These are phyloP conservation scores for Fissipunctia ypsillon DNA, from an alignment of 2,888 invertebrate genomes.

Conservation along the genomic window DNA sequence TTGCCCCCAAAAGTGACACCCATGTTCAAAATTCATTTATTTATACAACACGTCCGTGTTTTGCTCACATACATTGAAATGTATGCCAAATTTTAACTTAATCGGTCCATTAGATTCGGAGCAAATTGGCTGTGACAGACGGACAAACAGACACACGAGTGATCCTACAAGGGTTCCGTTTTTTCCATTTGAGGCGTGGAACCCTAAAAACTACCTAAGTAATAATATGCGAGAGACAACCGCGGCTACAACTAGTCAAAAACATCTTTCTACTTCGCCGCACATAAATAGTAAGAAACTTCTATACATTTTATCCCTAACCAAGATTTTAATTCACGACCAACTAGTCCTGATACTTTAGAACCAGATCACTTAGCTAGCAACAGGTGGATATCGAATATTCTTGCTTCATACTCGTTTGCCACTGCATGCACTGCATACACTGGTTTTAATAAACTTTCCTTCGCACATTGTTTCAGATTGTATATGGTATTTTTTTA, in stretches of 20 bases:
- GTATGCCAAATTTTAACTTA: too few relatives aligned
- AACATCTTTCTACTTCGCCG: background rate
- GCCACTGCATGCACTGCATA: too few relatives aligned
- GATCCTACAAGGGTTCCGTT: too few relatives aligned
- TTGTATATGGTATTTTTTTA: background rate
- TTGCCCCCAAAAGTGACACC: too few relatives aligned
- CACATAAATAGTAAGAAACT: background rate
- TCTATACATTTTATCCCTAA: background rate
- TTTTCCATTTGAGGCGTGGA: too few relatives aligned
- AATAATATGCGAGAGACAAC: background rate
- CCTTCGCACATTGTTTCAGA: background rate
- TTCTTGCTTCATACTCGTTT: background rate
- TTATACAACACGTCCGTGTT: too few relatives aligned
- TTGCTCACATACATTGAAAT: too few relatives aligned
- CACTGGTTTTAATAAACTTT: slow-evolving; percentile 1
- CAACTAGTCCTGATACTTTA: slow-evolving; percentile 16
- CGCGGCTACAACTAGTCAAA: background rate
- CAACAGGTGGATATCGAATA: slow-evolving; percentile 32
- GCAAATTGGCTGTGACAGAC: too few relatives aligned
- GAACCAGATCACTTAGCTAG: slow-evolving; percentile 22
- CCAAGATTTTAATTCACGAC: slow-evolving; percentile 6
- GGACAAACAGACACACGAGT: too few relatives aligned
- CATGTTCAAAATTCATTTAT: too few relatives aligned
- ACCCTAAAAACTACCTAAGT: too few relatives aligned
- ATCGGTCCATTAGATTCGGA: too few relatives aligned